Evolutionary conservation across 2,797 vertebrate genomes (phyloP).

Genomic region (Pseudochromis fuscus): DNA sequence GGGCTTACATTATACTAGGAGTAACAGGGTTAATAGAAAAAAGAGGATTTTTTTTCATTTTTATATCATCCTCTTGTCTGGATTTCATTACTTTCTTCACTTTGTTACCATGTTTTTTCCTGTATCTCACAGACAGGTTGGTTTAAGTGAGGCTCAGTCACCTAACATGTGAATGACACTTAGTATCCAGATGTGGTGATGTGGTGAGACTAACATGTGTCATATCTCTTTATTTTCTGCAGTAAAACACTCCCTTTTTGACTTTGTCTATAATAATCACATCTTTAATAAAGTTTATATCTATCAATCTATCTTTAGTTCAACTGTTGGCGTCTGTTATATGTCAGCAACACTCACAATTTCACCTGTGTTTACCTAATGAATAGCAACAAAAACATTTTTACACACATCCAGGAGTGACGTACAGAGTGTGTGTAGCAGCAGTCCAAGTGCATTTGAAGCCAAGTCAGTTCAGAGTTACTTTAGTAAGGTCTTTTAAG

Average conservation of each 20-base stretch:
- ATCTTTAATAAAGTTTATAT: too few species aligned
- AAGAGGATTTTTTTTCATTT: neutral
- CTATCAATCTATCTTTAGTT: too few species aligned
- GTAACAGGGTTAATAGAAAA: slow-evolving; percentile 10
- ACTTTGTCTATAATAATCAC: neutral
- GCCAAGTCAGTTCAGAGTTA: slow-evolving; percentile 17
- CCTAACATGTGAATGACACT: too few species aligned
- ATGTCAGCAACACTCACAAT: neutral
- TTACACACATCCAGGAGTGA: slow-evolving; percentile 5
- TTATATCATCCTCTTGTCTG: neutral
- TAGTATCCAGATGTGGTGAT: too few species aligned
- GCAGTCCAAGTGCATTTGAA: slow-evolving; percentile 11
- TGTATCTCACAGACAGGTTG: neutral
- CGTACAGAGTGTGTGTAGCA: slow-evolving; percentile 6
- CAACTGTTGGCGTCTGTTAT: neutral
- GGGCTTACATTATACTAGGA: neutral
- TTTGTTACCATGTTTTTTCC: neutral
- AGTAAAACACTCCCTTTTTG: neutral
- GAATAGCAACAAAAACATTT: neutral
- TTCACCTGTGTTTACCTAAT: too few species aligned
- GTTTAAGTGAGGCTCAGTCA: neutral
- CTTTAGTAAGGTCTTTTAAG: slow-evolving; percentile 36
- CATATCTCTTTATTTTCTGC: too few species aligned
- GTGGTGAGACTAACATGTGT: too few species aligned
- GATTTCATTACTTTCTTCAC: neutral